phyloP scores from a whole-genome alignment of 2,113 vertebrate genomes.

The Chascanopsetta lugubris region DNA sequence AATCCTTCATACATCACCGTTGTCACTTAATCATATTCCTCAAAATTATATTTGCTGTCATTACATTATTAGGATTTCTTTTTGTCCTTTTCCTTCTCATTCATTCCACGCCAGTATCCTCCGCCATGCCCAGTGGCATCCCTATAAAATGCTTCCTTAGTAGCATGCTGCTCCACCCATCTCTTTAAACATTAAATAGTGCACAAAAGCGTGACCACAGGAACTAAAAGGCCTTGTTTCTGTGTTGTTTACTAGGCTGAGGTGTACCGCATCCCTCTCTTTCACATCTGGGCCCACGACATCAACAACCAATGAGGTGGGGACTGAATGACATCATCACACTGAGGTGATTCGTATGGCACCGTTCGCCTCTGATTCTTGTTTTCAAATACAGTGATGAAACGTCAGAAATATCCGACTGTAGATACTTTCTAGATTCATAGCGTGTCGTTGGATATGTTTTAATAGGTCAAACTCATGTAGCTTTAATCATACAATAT shows the following conservation, averaged over 20 bases:
- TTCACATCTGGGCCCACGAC: slow-evolving; percentile 59
- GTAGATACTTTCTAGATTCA: neutral
- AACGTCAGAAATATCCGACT: neutral
- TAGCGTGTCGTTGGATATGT: neutral
- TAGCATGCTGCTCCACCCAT: slow-evolving; percentile 80
- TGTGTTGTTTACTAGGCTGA: slow-evolving; percentile 70
- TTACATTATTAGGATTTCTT: too few species aligned
- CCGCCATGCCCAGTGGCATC: slow-evolving; percentile 73
- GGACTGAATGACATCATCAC: slow-evolving; percentile 42
- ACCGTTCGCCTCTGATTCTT: slow-evolving; percentile 31
- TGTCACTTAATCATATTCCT: slow-evolving; percentile 19
- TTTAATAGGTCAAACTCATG: too few species aligned
- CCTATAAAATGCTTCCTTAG: slow-evolving; percentile 81
- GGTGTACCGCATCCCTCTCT: slow-evolving; percentile 65
- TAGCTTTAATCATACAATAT: too few species aligned
- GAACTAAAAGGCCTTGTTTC: slow-evolving; percentile 73
- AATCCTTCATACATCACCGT: neutral
- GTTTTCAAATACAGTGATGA: neutral
- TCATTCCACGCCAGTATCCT: slow-evolving; percentile 52
- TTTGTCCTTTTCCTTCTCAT: slow-evolving; percentile 23
- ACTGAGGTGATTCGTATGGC: slow-evolving; percentile 36
- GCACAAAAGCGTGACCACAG: slow-evolving; percentile 68
- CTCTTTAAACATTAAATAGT: slow-evolving; percentile 82
- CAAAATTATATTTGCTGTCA: too few species aligned
- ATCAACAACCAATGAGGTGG: slow-evolving; percentile 44